A percentile compares a stretch with the other conserved stretches of the same genome.
These are phyloP conservation scores for Podargus strigoides DNA, from an alignment of 2,797 vertebrate genomes.

Conservation along the genomic window DNA sequence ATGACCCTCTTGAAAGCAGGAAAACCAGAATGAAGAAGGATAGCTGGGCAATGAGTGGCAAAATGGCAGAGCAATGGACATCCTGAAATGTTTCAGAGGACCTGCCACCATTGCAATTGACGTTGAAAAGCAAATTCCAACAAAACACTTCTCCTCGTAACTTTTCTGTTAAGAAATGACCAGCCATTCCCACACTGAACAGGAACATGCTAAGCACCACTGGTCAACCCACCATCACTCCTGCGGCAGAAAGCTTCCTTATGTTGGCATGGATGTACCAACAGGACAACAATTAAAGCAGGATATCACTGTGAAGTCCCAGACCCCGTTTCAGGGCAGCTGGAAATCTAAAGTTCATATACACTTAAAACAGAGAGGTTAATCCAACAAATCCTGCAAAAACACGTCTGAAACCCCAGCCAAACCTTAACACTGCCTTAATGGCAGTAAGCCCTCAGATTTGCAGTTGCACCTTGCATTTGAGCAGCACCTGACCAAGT, in stretches of 20 bases:
- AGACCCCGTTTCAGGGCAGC: not conserved
- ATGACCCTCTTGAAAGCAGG: not conserved
- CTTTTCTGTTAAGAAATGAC: not conserved
- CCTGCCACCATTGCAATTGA: not conserved
- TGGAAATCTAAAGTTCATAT: not conserved
- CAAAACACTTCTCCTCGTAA: not conserved
- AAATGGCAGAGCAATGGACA: not conserved
- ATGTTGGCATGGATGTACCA: not conserved
- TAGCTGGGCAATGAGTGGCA: not conserved
- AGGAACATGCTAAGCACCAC: not conserved
- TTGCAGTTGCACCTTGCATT: not conserved
- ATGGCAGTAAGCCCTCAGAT: not conserved
- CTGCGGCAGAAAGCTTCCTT: not conserved
- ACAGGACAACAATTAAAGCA: not conserved
- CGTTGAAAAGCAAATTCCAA: not conserved
- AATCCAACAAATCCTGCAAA: not conserved
- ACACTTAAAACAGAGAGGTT: not conserved
- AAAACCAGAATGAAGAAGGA: not conserved
- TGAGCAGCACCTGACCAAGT: not conserved
- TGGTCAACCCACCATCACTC: not conserved
- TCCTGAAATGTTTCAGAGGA: not conserved
- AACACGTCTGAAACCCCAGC: not conserved
- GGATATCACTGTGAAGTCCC: not conserved
- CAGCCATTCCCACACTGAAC: not conserved
- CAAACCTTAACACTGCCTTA: not conserved